A percentile compares a stretch with the other conserved stretches of the same genome.
Conservation (phyloP, 2,797 vertebrate species). For the Sebastes vulpes region DNA sequence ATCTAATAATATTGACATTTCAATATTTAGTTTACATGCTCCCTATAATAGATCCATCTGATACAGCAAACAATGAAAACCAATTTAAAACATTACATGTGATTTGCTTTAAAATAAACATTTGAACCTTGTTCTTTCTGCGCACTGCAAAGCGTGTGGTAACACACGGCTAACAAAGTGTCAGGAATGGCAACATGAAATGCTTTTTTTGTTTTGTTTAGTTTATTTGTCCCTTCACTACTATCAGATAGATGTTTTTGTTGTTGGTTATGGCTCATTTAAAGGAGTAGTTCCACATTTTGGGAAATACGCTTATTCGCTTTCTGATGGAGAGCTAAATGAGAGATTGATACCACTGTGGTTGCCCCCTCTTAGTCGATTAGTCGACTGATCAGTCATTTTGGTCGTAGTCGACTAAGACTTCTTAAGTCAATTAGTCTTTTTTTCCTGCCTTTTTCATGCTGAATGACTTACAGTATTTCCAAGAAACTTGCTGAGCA, state of each 20-base stretch:
- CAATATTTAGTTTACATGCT: neutral
- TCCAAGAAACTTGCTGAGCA: no score
- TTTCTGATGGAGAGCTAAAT: neutral
- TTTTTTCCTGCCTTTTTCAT: no score
- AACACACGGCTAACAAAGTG: neutral
- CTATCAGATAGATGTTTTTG: neutral
- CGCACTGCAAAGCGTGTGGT: no score
- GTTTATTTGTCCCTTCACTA: neutral
- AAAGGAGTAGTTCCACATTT: neutral
- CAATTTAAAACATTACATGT: no score
- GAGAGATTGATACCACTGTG: fast-evolving
- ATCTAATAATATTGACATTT: neutral
- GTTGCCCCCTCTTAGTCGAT: no score
- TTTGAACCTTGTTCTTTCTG: no score
- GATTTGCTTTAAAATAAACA: no score
- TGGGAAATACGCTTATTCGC: neutral
- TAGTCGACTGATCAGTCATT: no score
- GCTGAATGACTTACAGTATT: no score
- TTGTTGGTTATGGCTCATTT: neutral
- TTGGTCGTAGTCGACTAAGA: no score
- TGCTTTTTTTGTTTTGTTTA: neutral
- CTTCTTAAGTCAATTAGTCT: no score
- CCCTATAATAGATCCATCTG: neutral
- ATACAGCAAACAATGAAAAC: neutral
- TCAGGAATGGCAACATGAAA: neutral